Evolutionary conservation across 2,113 vertebrate species (phyloP), one percentile per base, ranked within the genome.

Genomic region (Clarias batrachus): DNA sequence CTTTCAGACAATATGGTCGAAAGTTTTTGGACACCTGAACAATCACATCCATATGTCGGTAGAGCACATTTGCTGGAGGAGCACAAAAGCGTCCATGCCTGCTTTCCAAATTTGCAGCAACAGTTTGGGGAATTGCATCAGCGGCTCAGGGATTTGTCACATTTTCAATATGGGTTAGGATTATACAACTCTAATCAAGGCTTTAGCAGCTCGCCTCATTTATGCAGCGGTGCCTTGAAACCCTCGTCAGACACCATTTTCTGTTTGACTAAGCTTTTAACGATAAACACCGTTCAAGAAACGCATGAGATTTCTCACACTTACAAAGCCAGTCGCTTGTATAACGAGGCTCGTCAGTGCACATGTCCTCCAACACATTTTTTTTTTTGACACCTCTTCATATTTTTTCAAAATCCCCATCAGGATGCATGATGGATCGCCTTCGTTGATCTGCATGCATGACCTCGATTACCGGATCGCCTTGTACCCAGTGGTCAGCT

Each of bases 371-470:
- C 59, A 30, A 83, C 68, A 71, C 71, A 41, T 59, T 37, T 37
- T 2, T 37, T 2, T 71, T 83, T 27, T 16, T 27, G 73, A 41
- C 56, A 65, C 83, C 66, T 70, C 84, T 65, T 62, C 56, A 60
- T 56, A 62, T n/a, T 86, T 48, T 68, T 77, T 37, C 83, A 30
- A 60, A 37, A 17, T n/a, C 30, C 33, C 71, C 7, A 54, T 81
- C 70, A 52, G 84, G n/a, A 71, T 59, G 84, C 54, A 62, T 19
- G 27, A 37, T 14, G 52, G 60, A 63, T 73, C 63, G 37, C 37
- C 56, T 88, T 86, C 83, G 71, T 86, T 71, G n/a, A 86, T 83
- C 65, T 79, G 71, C n/a, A 13, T 52, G 41, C n/a, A 13, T 33
- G 41, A 84, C 63, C 73, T 86, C 79, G 41, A 86, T 83, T 81